Evolutionary conservation across 2,888 invertebrate genomes (phyloP), one percentile per base, ranked within the genome.

Genomic region (Lochmaea crataegi): DNA sequence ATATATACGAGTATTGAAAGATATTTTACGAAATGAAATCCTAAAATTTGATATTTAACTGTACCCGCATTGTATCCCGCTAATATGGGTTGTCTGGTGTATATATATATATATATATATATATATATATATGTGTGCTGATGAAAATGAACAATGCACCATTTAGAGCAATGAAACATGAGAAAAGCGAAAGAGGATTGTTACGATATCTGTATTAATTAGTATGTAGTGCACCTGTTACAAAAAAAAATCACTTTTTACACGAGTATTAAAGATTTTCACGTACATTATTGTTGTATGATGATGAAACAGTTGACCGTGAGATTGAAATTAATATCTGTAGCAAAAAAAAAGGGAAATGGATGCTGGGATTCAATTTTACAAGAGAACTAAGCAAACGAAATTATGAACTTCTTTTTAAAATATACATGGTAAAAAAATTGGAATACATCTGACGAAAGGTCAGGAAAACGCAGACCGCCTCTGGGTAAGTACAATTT

Each of bases 401-500:
- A 22, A 22, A 22, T 22, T 22, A 22, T 22, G 0, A 32, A 32
- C 6, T 32, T 32, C 32, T 6, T 22, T 22, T 22, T 26, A 18
- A 60, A 60, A 60, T n/a, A 60, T 58, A 10, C 32, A 58, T 58
- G 5, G 12, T n/a, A 41, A 16, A n/a, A 18, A 16, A 32, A 2
- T 7, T 53, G 22, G 53, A 38, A 56, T 66, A 18, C 32, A 16
- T 16, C 14, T n/a, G 65, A 26, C 22, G 32, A 22, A n/a, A 66
- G 56, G 57, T 66, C 57, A 57, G 41, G 66, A 56, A 66, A 66
- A 68, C 38, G 38, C n/a, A 9, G 16, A 58, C 45, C 65, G 73
- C 73, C 67, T 32, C 66, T 22, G 63, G 67, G 14, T 53, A 53
- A 12, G 71, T 64, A 66, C 72, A 64, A 75, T 76, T 76, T 65